Evolutionary conservation across 2,888 invertebrate species (phyloP), one percentile per base, ranked within the genome.

Genomic region (Steinernema hermaphroditum): DNA sequence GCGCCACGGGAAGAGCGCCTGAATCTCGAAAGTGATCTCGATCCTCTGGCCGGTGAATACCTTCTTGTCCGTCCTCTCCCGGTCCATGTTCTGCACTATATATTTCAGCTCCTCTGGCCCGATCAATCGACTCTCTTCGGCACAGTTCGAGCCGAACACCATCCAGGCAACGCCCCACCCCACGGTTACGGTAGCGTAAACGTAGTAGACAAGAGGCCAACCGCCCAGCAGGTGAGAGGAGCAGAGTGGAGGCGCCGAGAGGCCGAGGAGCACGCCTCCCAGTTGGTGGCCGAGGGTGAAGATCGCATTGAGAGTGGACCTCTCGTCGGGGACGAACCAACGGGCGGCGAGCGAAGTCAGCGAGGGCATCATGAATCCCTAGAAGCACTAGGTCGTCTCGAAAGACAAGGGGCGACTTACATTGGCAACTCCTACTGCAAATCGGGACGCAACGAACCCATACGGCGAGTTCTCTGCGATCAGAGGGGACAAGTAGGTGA

Each of bases 251-350:
- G 82, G 72, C 0, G 77, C 54, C 12, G 83, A 50, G 4, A 82
- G 37, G 1, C 81, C 50, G 16, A 73, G 69, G 9, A 81, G 54
- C 9, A 78, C 72, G 8, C 76, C 70, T 6, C 78, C 81, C 0
- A 83, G 24, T 74, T 83, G 84, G 68, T 83, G 77, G 2, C 83
- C 83, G 14, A 79, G 75, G 16, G 83, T 84, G 71, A 78, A 84
- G 46, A 84, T 71, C 6, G 84, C 80, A 1, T 80, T 82, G 50
- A 77, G 73, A 0, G 78, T 78, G 12, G 76, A 77, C 19, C 81
- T 49, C 54, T 84, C 83, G 16, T 72, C 71, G 9, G 80, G 78
- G 0, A 81, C 75, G 49, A 81, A 80, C 83, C 83, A 83, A 29
- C 79, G 41, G 2, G 82, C 78, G 2, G 76, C 72, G 37, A 76